phyloP scores from a whole-genome alignment of 2,113 vertebrate genomes.

The Eublepharis macularius region DNA sequence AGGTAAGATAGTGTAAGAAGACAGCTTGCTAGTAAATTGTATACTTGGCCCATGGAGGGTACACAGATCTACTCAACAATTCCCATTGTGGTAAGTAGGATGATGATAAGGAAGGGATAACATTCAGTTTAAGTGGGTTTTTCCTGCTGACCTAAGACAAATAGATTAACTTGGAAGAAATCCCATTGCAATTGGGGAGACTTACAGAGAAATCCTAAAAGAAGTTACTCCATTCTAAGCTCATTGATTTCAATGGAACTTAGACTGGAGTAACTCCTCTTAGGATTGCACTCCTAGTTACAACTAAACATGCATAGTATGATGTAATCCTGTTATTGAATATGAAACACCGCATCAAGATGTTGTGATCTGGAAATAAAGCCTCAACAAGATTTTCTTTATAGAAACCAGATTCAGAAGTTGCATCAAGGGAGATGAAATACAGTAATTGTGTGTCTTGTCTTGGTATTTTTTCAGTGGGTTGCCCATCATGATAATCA shows the following conservation, averaged over 20 bases:
- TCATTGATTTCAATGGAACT: too few species aligned
- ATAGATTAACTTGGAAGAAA: too few species aligned
- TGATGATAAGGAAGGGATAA: not conserved
- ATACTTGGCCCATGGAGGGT: not conserved
- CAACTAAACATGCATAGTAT: not conserved
- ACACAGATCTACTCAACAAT: too few species aligned
- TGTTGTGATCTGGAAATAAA: not conserved
- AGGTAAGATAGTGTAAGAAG: not conserved
- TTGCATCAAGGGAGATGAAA: not conserved
- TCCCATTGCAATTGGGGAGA: too few species aligned
- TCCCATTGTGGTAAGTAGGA: not conserved
- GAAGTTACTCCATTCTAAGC: too few species aligned
- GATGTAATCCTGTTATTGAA: not conserved
- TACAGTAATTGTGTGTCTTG: not conserved
- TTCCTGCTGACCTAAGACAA: not conserved
- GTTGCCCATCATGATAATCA: slow-evolving; percentile 93
- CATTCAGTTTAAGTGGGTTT: not conserved
- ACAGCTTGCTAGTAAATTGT: not conserved
- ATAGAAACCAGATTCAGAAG: not conserved
- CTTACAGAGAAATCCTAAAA: too few species aligned
- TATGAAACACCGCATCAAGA: not conserved
- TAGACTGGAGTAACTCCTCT: too few species aligned
- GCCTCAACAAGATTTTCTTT: not conserved
- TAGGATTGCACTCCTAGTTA: too few species aligned
- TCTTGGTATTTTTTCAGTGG: slow-evolving; percentile 78